A percentile compares a stretch with the other conserved stretches of the same genome.
These are phyloP conservation scores for Onychomys arenicola DNA, from an alignment of 2,797 vertebrate species.

Conservation along the genomic window DNA sequence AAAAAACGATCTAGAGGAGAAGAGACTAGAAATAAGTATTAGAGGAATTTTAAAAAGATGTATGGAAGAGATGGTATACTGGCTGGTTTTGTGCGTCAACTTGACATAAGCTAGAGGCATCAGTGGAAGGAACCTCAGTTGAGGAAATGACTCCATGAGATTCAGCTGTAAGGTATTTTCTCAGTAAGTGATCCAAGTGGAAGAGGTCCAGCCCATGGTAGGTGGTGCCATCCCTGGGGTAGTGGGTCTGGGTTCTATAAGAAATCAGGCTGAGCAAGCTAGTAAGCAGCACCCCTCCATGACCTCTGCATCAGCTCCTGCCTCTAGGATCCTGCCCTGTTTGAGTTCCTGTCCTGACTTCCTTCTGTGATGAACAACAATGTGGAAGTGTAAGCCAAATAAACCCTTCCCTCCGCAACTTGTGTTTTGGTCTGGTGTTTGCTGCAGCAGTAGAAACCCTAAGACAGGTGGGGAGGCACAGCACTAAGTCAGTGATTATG, in stretches of 20 bases:
- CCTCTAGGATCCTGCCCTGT: not conserved
- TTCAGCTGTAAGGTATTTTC: not conserved
- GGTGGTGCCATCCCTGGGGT: not conserved
- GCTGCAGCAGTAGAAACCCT: not conserved
- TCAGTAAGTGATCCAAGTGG: not conserved
- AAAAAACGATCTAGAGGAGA: not conserved
- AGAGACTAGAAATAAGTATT: not conserved
- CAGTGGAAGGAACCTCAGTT: not conserved
- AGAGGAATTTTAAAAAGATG: not conserved
- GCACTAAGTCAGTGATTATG: not conserved
- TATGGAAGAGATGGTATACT: not conserved
- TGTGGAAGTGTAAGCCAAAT: not conserved
- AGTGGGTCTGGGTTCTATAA: not conserved
- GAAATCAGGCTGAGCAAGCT: not conserved
- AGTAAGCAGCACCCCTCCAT: not conserved
- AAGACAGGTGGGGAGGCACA: not conserved
- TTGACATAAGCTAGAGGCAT: not conserved
- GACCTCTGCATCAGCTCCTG: not conserved
- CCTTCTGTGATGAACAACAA: not conserved
- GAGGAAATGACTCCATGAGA: not conserved
- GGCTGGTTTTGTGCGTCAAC: not conserved
- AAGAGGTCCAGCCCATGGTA: not conserved
- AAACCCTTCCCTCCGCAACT: not conserved
- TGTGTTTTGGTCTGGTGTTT: not conserved
- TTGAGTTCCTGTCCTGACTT: not conserved